Base-by-base conservation (phyloP, 2,113 vertebrate species). In the Mus spicilegus region DNA sequence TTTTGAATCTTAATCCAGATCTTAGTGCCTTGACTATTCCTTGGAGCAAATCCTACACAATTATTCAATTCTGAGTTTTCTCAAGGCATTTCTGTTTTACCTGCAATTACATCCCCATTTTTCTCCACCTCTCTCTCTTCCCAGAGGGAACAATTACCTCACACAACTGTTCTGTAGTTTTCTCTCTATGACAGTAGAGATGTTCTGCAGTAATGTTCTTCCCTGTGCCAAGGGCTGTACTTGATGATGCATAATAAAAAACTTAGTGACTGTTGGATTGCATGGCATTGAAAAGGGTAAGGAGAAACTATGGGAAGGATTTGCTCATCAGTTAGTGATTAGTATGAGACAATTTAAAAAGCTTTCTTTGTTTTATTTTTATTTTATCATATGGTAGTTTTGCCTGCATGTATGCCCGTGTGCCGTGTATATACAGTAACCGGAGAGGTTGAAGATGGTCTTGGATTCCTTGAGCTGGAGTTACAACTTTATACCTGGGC, bases 1-100 rank as follows among this genome's bases (percentile, higher is more conserved):
- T 65, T 96, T 93, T 72, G 16, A 77, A n/a, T 67, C 70, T 82
- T 89, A 8, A 96, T 51, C 24, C 46, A 93, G n/a, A 84, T 82
- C 33, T 77, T 96, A 42, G 22, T 95, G 30, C 1, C 39, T 95
- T 73, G 13, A 93, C 72, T 81, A 28, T 82, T 3, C 4, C 13
- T 67, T 89, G 51, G 82, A 20, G 30, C 5, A 93, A 42, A 95
- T 93, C 84, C 51, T 81, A 69, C 17, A 49, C 17, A 42, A 58
- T 92, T 61, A 58, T 58, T 93, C 58, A 90, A 5, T 93, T 86
- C 12, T 73, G 46, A 14, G 1, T 96, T 96, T 82, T 96, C 85
- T 67, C 10, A 87, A 89, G 63, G 39, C 5, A 76, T 73, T 77
- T 89, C 49, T 92, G 26, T 22, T 87, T 73, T 93, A 58, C 3